phyloP scores from a whole-genome alignment of 2,888 invertebrate genomes.

The Xylocampa areola region DNA sequence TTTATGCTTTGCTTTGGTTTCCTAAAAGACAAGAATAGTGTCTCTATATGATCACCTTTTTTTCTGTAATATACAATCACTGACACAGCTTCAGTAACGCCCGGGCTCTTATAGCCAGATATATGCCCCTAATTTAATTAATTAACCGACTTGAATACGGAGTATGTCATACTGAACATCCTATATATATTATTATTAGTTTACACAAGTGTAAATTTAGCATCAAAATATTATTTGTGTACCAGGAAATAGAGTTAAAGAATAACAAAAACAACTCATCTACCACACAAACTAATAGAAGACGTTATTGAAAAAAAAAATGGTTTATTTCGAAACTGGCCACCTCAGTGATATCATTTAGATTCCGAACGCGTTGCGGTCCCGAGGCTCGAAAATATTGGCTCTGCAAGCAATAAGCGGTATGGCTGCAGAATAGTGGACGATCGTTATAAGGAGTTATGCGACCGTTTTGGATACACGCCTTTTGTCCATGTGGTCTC shows the following conservation, averaged over 20 bases:
- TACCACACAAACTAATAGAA: slow-evolving; percentile 13
- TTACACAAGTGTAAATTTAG: too few relatives aligned
- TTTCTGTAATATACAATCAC: too few relatives aligned
- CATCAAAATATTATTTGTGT: too few relatives aligned
- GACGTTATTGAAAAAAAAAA: slow-evolving; percentile 46
- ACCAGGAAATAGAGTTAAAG: too few relatives aligned
- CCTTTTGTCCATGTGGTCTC: slow-evolving; percentile 48
- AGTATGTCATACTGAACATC: too few relatives aligned
- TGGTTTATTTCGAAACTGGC: slow-evolving; percentile 60
- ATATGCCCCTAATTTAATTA: too few relatives aligned
- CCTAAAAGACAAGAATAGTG: background rate
- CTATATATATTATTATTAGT: too few relatives aligned
- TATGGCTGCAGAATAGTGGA: slow-evolving; percentile 73
- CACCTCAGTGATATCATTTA: slow-evolving; percentile 67
- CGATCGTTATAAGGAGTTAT: slow-evolving; percentile 72
- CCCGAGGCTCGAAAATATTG: slow-evolving; percentile 76
- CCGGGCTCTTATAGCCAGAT: too few relatives aligned
- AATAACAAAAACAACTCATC: too few relatives aligned
- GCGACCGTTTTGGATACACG: slow-evolving; percentile 62
- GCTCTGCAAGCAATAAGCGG: slow-evolving; percentile 74
- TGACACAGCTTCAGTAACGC: too few relatives aligned
- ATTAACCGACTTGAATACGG: too few relatives aligned
- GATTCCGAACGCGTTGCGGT: slow-evolving; percentile 72
- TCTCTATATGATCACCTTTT: too few relatives aligned
- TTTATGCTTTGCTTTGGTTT: slow-evolving; percentile 2